Conservation (phyloP, 1,140 invertebrate genomes). For the Cyclina sinensis region DNA sequence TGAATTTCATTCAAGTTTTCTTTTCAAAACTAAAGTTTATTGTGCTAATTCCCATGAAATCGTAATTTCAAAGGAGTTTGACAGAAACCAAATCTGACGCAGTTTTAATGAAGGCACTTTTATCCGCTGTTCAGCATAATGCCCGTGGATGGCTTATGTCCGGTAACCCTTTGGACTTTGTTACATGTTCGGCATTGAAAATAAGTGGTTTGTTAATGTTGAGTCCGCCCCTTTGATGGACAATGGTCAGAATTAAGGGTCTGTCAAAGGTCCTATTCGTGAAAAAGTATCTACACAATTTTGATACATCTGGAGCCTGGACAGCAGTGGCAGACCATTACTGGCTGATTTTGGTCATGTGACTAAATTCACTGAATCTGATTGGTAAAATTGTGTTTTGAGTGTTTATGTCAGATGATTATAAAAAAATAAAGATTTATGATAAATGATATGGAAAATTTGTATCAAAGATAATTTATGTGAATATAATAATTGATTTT, state of each 20-base stretch:
- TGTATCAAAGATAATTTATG: conserved; percentile 18
- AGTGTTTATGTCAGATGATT: neutral
- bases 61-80: conserved; percentile 53
- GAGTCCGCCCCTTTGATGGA: conserved; percentile 52
- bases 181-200: conserved; percentile 56
- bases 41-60: conserved; percentile 62
- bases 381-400: conserved; percentile 8
- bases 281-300: conserved; percentile 35
- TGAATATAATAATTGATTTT: conserved; percentile 33
- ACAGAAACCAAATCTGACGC: conserved; percentile 39
- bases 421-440: conserved; percentile 26
- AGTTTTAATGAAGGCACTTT: conserved; percentile 53
- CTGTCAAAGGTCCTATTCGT: conserved; percentile 35
- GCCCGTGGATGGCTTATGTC: conserved; percentile 61
- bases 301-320: conserved; percentile 57
- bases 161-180: conserved; percentile 42
- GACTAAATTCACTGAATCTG: conserved; percentile 1
- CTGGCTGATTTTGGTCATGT: conserved; percentile 40
- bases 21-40: conserved; percentile 54
- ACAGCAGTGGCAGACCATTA: neutral
- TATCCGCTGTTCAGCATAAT: conserved; percentile 31
- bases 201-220: conserved; percentile 43
- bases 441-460: conserved; percentile 35
- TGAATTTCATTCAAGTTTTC: conserved; percentile 46
- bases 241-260: conserved; percentile 63